Base-by-base conservation (phyloP, 2,888 invertebrate genomes). In the Pseudoips prasinana region DNA sequence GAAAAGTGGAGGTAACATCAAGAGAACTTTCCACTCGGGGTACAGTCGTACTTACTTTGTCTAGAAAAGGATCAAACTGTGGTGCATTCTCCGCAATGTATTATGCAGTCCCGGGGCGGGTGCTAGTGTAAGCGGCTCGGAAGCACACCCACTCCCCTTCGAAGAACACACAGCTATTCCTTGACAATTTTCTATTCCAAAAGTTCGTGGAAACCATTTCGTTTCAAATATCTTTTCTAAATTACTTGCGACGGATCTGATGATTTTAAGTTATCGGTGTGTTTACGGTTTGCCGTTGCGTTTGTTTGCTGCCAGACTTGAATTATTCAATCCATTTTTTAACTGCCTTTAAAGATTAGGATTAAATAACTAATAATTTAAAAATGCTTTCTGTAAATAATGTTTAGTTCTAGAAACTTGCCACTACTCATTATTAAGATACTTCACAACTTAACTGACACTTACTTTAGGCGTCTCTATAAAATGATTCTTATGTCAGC, bases 11-110 rank as follows among this genome's bases (percentile, higher is more conserved):
- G 65, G 78, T 72, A 76, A 73, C 78, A 74, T 81, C 73, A 71
- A 74, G 76, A 69, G 78, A 83, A 87, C 78, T 87, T 86, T 79
- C 69, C 70, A 68, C 65, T 71, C 60, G 61, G 52, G 52, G 61
- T 62, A 73, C 71, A 82, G 68, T 80, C 70, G 77, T 83, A 82
- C 86, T 85, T 87, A 82, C 83, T 78, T 80, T 82, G 85, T 86
- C 85, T 84, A 78, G 83, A 75, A 78, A 80, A 75, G 84, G 86
- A 87, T 87, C 85, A 85, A 84, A 84, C 80, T 86, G 85, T 59
- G 80, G 83, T 83, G 84, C 88, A 87, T 84, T 85, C 85, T 65
- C 76, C 68, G 78, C 79, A 73, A 87, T 88, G 84, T 86, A 85
- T 88, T 87, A 88, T 88, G 88, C 88, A 88, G 85, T 77, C 72